Conservation (phyloP, 2,113 vertebrate species). For the Rhinoderma darwinii region DNA sequence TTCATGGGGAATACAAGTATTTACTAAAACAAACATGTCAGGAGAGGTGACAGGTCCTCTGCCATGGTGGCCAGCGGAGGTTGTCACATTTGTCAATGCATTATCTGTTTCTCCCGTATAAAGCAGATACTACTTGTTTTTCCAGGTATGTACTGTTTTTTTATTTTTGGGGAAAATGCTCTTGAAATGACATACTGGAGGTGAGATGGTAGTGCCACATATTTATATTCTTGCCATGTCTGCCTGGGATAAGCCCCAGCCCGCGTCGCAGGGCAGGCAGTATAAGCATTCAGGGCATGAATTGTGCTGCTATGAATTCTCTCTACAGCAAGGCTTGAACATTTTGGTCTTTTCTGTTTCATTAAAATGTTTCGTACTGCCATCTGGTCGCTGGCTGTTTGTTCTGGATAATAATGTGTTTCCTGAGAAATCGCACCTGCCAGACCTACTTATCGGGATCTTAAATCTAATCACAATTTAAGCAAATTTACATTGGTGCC, state of each 20-base stretch:
- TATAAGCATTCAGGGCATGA: constrained; percentile 33
- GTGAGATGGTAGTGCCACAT: not conserved
- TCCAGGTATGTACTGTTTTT: too few relatives aligned
- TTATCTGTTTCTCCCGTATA: not conserved
- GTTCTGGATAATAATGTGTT: constrained; percentile 29
- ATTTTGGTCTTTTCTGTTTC: constrained; percentile 37
- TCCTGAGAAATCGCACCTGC: constrained; percentile 33
- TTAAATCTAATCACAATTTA: constrained; percentile 23
- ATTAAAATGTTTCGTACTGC: constrained; percentile 27
- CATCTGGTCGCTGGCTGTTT: constrained; percentile 49
- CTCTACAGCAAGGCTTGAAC: not conserved
- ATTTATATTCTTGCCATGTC: not conserved
- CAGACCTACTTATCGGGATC: constrained; percentile 6
- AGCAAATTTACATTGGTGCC: constrained; percentile 7
- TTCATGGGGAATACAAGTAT: too few relatives aligned
- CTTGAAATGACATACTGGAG: not conserved
- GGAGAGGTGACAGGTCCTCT: too few relatives aligned
- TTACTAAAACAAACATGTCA: too few relatives aligned
- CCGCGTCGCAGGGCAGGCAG: not conserved
- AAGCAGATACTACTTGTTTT: too few relatives aligned
- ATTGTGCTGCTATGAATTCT: constrained; percentile 21
- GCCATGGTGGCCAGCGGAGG: not conserved
- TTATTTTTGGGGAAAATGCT: not conserved
- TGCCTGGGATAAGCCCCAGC: not conserved
- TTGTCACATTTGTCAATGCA: not conserved